Evolutionary conservation across 2,113 vertebrate genomes (phyloP).

Genomic region (rat (Rattus norvegicus)): GRCr8 NC_086019.1:209596001-209596500

Average conservation of each 20-base stretch:
- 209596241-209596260: accelerated
- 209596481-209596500: background rate
- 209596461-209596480: constrained; percentile 30
- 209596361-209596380: background rate
- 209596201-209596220: accelerated
- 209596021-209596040: background rate
- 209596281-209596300: accelerated
- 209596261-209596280: background rate
- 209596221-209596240: no score
- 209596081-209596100: background rate
- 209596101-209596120: background rate
- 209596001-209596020: background rate
- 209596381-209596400: background rate
- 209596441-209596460: constrained; percentile 58
- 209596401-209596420: background rate
- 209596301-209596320: background rate
- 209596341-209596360: no score
- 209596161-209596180: background rate
- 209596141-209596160: background rate
- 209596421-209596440: background rate
- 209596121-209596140: no score
- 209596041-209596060: background rate
- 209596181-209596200: background rate
- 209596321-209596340: background rate
- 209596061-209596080: background rate